These are phyloP conservation scores for Ophioninae sp. DNA, from an alignment of 2,888 invertebrate species.

Conservation along the genomic window DNA sequence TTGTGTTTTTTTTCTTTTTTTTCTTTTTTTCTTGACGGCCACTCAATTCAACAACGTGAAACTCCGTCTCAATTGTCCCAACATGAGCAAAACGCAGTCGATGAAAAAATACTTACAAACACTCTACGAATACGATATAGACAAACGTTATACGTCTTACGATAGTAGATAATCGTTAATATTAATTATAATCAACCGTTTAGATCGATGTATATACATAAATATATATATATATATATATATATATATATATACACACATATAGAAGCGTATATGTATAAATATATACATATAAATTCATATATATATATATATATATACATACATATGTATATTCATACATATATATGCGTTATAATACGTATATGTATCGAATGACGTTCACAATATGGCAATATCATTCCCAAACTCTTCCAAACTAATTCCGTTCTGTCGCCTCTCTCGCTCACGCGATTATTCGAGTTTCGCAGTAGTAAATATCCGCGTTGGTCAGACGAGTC, in stretches of 20 bases:
- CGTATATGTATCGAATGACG: conserved; percentile 58
- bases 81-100: conserved; percentile 75
- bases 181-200: conserved; percentile 50
- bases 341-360: not conserved
- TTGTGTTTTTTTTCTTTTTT: conserved; percentile 11
- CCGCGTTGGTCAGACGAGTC: conserved; percentile 25
- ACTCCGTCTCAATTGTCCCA: conserved; percentile 66
- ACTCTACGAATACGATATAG: conserved; percentile 69
- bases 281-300: conserved; percentile 21
- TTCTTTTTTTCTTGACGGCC: conserved; percentile 34
- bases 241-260: conserved; percentile 10
- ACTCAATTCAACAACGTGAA: conserved; percentile 69
- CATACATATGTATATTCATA: conserved; percentile 31
- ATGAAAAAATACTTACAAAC: conserved; percentile 75
- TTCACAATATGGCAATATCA: conserved; percentile 52
- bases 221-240: conserved; percentile 48
- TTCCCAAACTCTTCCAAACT: conserved; percentile 32
- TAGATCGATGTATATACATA: conserved; percentile 59
- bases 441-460: conserved; percentile 22
- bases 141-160: conserved; percentile 58
- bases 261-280: conserved; percentile 23
- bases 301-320: conserved; percentile 21
- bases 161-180: conserved; percentile 54
- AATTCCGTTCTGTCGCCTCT: conserved; percentile 30
- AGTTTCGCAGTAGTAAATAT: conserved; percentile 55